These are phyloP conservation scores for Glossophaga mutica DNA, from an alignment of 2,797 vertebrate species.

Conservation along the genomic window DNA sequence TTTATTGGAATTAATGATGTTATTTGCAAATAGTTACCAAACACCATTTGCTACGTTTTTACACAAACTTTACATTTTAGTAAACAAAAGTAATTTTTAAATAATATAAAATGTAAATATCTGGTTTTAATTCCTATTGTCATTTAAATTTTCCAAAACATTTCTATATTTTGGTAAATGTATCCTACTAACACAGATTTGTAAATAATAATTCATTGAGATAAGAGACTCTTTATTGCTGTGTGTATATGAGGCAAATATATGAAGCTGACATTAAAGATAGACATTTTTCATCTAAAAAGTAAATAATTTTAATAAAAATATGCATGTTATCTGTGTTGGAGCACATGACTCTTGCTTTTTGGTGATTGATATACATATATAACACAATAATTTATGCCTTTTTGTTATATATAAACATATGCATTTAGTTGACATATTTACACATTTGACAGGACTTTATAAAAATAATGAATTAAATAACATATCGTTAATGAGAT, in stretches of 20 bases:
- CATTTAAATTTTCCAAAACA: not conserved
- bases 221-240: not conserved
- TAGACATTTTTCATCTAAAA: not conserved
- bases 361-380: not conserved
- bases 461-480: not conserved
- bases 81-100: not conserved
- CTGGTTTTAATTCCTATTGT: not conserved
- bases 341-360: not conserved
- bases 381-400: not conserved
- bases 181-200: not conserved
- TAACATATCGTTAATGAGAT: not conserved
- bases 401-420: not conserved
- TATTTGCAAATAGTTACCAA: not conserved
- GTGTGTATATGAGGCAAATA: not conserved
- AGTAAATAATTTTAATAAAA: not conserved
- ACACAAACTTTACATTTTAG: not conserved
- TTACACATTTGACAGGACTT: not conserved
- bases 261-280: not conserved
- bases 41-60: not conserved
- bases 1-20: not conserved
- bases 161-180: not conserved
- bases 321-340: not conserved
- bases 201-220: not conserved
- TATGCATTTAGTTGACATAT: not conserved
- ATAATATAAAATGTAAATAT: not conserved